Base-by-base conservation (phyloP, 2,797 vertebrate species). In the Xiphophorus birchmanni region DNA sequence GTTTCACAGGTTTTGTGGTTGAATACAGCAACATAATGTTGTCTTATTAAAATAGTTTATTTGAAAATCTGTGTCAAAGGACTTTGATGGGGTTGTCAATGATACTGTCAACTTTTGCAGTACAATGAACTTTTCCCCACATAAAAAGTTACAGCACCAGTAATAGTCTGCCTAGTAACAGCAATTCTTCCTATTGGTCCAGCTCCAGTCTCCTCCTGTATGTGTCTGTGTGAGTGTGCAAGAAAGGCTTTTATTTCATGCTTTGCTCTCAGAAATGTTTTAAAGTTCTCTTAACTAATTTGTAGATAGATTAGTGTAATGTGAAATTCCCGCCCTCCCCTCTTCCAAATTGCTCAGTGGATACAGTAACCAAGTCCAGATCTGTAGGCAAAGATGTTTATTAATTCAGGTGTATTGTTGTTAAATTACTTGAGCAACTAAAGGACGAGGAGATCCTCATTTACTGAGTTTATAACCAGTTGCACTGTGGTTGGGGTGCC, bases 161-260 rank as follows among this genome's bases (percentile, higher is more conserved):
- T 60, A 45, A 60, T 5, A 76, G 42, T 98, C 97, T 98, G 97
- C 97, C 97, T 97, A 94, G 97, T 97, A 98, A 98, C 98, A 97
- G 94, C 91, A 92, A 93, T 91, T 94, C 88, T 91, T 91, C 92
- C 94, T 90, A 97, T 98, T 97, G 97, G 97, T 95, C 95, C 93
- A 90, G 87, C 90, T 93, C 91, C 91, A 96, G 95, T 95, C 96
- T 96, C 96, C 96, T 96, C 94, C 89, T 78, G 86, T 84, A 26
- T 86, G 77, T 84, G 77, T 86, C 80, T 78, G 65, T 69, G 84
- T 84, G 75, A 45, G 65, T 74, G 77, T 76, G 79, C 73, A 47
- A 63, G 50, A 80, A 77, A 85, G 56, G 81, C 75, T 85, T 84
- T 56, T 60, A 83, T 77, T 83, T 75, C 42, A 80, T 52, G 71